Conservation (phyloP, 2,113 vertebrate species). For the Syngnathus scovelli region DNA sequence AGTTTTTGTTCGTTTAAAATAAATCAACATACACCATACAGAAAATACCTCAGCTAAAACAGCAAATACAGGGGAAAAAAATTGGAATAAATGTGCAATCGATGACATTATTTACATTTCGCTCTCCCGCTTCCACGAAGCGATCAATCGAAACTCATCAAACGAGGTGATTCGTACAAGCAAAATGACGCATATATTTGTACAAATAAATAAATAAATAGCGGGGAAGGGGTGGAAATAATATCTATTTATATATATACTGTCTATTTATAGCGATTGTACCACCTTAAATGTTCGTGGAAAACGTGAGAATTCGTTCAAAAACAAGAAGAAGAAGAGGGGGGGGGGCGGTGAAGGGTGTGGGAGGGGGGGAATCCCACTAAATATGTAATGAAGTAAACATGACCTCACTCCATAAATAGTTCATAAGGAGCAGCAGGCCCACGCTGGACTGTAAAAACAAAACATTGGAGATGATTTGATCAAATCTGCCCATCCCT, state of each 20-base stretch:
- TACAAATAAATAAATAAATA: conserved; percentile 76
- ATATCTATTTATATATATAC: conserved; percentile 40
- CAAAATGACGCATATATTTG: conserved; percentile 76
- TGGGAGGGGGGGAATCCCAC: conserved; percentile 81
- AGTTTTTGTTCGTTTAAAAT: conserved; percentile 43
- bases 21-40: conserved; percentile 86
- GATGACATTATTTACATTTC: conserved; percentile 94
- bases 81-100: conserved; percentile 88
- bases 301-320: background rate
- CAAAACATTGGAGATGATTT: conserved; percentile 58
- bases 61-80: conserved; percentile 76
- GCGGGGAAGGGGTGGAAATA: conserved; percentile 63
- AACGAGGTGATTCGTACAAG: conserved; percentile 77
- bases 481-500: background rate
- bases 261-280: conserved; percentile 70
- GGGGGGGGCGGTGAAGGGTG: conserved; percentile 21
- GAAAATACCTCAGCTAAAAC: conserved; percentile 84
- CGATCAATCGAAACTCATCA: conserved; percentile 18
- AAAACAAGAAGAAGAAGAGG: conserved; percentile 3
- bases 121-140: conserved; percentile 41
- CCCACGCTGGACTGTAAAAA: conserved; percentile 71
- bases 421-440: conserved; percentile 78
- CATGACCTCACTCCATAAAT: conserved; percentile 91
- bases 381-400: conserved; percentile 98
- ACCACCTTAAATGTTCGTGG: conserved; percentile 48